Evolutionary conservation across 2,797 vertebrate species (phyloP), one percentile per base, ranked within the genome.

Genomic region (Xenops minutus): DNA sequence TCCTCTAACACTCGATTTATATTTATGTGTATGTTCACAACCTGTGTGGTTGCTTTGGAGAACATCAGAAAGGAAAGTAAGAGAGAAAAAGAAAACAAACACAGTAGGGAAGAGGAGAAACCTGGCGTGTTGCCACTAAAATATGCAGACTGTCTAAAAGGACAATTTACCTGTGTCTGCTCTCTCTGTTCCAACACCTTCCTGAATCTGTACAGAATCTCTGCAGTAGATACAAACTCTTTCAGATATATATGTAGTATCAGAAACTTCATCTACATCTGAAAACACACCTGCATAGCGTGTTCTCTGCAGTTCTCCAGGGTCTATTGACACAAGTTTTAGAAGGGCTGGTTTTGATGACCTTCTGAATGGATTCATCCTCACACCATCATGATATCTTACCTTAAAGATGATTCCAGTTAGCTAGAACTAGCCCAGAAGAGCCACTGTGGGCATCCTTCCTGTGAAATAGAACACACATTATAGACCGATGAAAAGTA

Each of bases 331-430:
- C 24, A 8, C 5, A 56, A 9, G 34, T 56, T 79, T 73, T 64
- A 27, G 6, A 24, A 12, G 13, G 2, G 0, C 6, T 46, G n/a
- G 27, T 93, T 85, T 81, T 80, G 43, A 39, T 15, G 75, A 2
- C 29, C 26, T 55, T 94, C 82, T 89, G 66, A 91, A 85, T 34
- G 49, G 44, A 81, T 94, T 90, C n/a, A 64, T 94, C 80, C 66
- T 92, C 69, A 84, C 64, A 76, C 62, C 14, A 11, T 74, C 83
- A 41, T 93, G n/a, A 90, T 52, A 21, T 88, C 82, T 77, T 93
- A 87, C 74, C 81, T 59, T 85, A 20, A 62, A 73, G 55, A n/a
- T 59, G 16, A 30, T 12, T 67, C 43, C 26, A 88, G 16, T 19
- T 58, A 41, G n/a, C 9, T 52, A 62, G n/a, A 76, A 7, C 32